Percentiles rank a stretch among this genome's conserved stretches.
Evolutionary conservation across 2,888 invertebrate species (phyloP).

Genomic region (Volucella bombylans): DNA sequence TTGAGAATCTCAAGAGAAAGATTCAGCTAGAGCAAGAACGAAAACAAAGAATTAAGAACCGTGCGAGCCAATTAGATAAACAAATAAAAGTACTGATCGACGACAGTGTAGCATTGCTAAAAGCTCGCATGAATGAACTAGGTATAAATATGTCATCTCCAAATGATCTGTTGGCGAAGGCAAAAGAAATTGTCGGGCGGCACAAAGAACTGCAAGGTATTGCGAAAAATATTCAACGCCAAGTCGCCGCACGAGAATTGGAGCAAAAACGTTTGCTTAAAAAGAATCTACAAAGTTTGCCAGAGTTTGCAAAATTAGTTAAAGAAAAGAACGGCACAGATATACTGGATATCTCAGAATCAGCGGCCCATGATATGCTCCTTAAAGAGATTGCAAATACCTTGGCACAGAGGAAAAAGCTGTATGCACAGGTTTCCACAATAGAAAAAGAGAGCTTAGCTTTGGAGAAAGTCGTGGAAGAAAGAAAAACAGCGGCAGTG

Average conservation of each 20-base stretch:
- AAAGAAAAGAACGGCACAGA: constrained; percentile 82
- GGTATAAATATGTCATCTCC: constrained; percentile 94
- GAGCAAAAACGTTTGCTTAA: constrained; percentile 89
- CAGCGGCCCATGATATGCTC: constrained; percentile 90
- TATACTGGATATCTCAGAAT: constrained; percentile 86
- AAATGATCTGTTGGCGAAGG: constrained; percentile 91
- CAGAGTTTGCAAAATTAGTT: constrained; percentile 86
- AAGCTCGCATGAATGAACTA: constrained; percentile 94
- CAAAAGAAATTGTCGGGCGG: constrained; percentile 94
- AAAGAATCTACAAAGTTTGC: constrained; percentile 89
- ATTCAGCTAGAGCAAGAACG: constrained; percentile 93
- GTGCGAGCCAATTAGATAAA: constrained; percentile 95
- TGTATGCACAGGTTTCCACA: constrained; percentile 91
- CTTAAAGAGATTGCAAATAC: constrained; percentile 93
- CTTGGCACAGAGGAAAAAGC: constrained; percentile 90
- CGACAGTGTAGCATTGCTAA: constrained; percentile 94
- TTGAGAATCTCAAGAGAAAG: constrained; percentile 87
- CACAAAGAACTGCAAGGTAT: constrained; percentile 96
- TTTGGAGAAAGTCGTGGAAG: constrained; percentile 88
- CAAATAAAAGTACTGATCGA: constrained; percentile 95
- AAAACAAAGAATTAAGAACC: constrained; percentile 90
- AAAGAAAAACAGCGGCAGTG: constrained; percentile 84
- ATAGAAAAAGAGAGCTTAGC: constrained; percentile 90
- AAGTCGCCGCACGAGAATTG: constrained; percentile 88
- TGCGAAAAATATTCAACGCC: constrained; percentile 92